Evolutionary conservation across 2,888 invertebrate species (phyloP), one percentile per base, ranked within the genome.

Genomic region (Volucella bombylans): DNA sequence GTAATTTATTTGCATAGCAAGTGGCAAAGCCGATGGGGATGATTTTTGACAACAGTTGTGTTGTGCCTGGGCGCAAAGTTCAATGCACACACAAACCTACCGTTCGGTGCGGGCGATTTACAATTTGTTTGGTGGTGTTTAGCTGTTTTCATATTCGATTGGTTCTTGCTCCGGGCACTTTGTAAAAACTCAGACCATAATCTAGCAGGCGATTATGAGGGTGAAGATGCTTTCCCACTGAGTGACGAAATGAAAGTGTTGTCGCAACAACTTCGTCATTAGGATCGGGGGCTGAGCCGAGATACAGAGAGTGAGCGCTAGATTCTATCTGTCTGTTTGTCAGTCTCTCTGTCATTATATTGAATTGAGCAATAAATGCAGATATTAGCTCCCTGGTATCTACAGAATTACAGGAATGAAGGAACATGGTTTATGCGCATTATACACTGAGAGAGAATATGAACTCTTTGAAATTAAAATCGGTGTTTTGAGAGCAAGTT

Each of bases 1-100:
- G 69, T 82, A 45, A 57, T 73, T 79, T 69, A 79, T 83, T 79
- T 74, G 82, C 64, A 79, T 79, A 59, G 69, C 54, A 54, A 64
- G 69, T 43, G 49, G 65, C 39, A 31, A 31, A 31, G 31, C 4
- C 31, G 4, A 31, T 31, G 31, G 31, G 31, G 31, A 6, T 31
- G 31, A 31, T 31, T 4, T 31, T 31, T 31, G 31, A 31, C 31
- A 31, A 31, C 31, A 31, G 31, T 31, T 31, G 31, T 31, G 55
- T 45, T 10, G n/a, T n/a, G 50, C 67, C 45, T 52, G 67, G 67
- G 72, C 73, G 64, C 59, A 69, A 49, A 69, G 79, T 74, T 83
- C 78, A 79, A 69, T 64, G 82, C 73, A 71, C 82, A 76, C 57
- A 23, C n/a, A 38, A 45, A 45, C 14, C n/a, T n/a, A 14, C 11